Evolutionary conservation across 2,888 invertebrate species (phyloP), one percentile per base, ranked within the genome.

Genomic region (Conchocele bisecta): DNA sequence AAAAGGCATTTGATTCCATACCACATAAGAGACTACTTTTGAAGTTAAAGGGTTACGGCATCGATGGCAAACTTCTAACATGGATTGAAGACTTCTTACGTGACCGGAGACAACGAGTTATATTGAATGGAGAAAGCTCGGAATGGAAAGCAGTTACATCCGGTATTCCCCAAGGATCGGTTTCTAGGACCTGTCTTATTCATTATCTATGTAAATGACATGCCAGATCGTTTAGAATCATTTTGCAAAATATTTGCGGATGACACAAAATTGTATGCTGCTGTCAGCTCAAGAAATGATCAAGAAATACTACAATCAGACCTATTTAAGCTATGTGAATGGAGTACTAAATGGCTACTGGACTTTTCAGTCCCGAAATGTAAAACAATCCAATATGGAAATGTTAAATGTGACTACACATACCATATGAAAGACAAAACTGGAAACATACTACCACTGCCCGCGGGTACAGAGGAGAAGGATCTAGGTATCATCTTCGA

Each of bases 181-280:
- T 59, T n/a, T 20, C 46, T 59, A 13, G 59, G 59, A 9, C 59
- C 46, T 7, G 35, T 48, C 4, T 28, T 56, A 29, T 26, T 56
- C 28, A 26, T 41, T 22, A 28, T 26, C 4, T 56, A 29, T 41
- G 31, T 56, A 6, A 56, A 56, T 22, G 56, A 56, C 35, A 26
- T 56, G 41, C 56, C 56, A 22, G 39, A 56, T 11, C 24, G 41
- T 31, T 9, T 58, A 11, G 33, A 44, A 22, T 17, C 42, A 22
- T 29, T 44, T n/a, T 26, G n/a, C 29, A 58, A 58, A 17, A 58
- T 58, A 5, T 58, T 58, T 24, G 58, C 58, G 5, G 58, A 58
- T 28, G 44, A 58, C 29, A 58, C 58, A 7, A 58, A 58, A 44
- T 15, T 58, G 9, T 54, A 54, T 22, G 28, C 54, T 28, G 54